Conservation (phyloP, 2,113 vertebrate species). For the Petroica traversi region DNA sequence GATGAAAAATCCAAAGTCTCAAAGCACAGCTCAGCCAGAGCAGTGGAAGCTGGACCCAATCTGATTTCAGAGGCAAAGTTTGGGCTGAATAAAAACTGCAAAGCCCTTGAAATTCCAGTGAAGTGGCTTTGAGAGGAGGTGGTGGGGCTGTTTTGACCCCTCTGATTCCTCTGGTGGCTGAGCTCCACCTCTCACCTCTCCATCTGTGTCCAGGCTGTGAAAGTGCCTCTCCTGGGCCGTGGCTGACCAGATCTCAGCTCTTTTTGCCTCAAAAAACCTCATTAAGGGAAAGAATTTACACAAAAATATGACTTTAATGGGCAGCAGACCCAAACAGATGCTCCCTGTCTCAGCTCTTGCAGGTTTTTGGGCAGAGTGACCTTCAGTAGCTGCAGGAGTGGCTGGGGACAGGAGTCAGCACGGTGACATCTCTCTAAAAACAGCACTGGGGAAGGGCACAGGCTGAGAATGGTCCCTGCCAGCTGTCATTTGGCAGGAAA, state of each 20-base stretch:
- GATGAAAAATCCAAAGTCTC: not conserved
- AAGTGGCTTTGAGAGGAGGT: not conserved
- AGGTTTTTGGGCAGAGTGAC: not conserved
- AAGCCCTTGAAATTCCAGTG: not conserved
- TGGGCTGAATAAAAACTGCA: not conserved
- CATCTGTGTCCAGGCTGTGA: rapidly evolving
- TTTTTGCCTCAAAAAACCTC: not conserved
- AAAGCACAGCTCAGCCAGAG: not conserved
- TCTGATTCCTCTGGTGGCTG: not conserved
- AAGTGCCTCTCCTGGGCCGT: not conserved
- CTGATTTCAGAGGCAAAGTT: not conserved
- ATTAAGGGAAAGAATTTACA: not conserved
- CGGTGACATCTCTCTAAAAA: not conserved
- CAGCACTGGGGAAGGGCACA: not conserved
- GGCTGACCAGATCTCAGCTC: not conserved
- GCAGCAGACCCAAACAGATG: not conserved
- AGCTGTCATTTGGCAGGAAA: not conserved
- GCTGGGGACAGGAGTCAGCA: not conserved
- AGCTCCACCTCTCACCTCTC: not conserved
- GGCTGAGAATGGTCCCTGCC: not conserved
- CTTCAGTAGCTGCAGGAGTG: not conserved
- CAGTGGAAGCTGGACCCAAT: not conserved
- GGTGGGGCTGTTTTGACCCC: not conserved
- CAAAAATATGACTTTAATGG: not conserved
- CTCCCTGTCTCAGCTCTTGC: not conserved